These are phyloP conservation scores for Cantharis flavilabris DNA, from an alignment of 2,888 invertebrate genomes.

Conservation along the genomic window DNA sequence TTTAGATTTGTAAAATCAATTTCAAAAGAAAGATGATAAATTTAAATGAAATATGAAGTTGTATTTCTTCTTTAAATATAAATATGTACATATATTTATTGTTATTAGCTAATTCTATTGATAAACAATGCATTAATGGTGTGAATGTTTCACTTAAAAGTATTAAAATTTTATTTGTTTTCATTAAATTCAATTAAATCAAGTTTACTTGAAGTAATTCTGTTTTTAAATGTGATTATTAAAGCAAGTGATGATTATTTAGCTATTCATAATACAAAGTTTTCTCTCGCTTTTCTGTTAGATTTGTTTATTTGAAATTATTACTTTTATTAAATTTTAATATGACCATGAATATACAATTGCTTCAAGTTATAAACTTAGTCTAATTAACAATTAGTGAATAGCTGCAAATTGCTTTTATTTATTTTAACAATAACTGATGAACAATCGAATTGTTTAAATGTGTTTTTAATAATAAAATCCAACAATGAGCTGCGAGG, in stretches of 20 bases:
- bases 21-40: not conserved
- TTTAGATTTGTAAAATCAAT: not conserved
- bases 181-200: not conserved
- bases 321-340: not conserved
- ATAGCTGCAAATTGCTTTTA: constrained; percentile 2
- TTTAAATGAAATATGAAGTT: not conserved
- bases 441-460: not conserved
- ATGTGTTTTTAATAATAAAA: not conserved
- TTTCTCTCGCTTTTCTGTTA: not conserved
- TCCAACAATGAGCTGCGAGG: not conserved
- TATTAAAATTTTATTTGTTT: not conserved
- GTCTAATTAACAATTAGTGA: constrained; percentile 2
- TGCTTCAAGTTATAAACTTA: not conserved
- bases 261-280: not conserved
- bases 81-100: not conserved
- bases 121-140: not conserved
- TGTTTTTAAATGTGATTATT: not conserved
- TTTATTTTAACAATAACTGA: not conserved
- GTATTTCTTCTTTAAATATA: not conserved
- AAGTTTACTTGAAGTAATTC: not conserved
- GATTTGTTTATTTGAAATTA: not conserved
- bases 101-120: not conserved
- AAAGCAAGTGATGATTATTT: not conserved
- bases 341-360: constrained; percentile 1
- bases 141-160: not conserved